Base-by-base conservation (phyloP, 2,888 invertebrate species). In the Drosophila hamatofila region DNA sequence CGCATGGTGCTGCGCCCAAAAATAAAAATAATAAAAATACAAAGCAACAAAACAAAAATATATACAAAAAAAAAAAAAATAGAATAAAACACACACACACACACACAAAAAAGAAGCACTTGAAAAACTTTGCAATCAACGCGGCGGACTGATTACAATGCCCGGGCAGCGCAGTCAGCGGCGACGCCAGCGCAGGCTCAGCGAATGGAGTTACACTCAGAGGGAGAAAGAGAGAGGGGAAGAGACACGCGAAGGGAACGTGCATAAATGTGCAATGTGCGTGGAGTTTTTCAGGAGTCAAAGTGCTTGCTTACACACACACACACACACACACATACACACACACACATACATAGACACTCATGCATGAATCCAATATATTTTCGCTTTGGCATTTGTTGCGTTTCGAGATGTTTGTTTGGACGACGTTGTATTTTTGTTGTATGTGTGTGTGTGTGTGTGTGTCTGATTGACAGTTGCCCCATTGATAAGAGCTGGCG, bases 111-210 rank as follows among this genome's bases (percentile, higher is more conserved):
- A 59, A 61, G 80, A 88, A 80, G 62, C 87, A 83, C 87, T 84
- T 84, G 78, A 83, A 88, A 83, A 84, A 88, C 73, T 86, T 84
- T 84, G 83, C 83, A 84, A 84, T 84, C 83, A 84, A 84, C 89
- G 83, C 89, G 71, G 71, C 72, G 74, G 80, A 72, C 89, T 84
- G 83, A 84, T 88, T 84, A 83, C 83, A 83, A 83, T 88, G 88
- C 73, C 65, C 56, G 12, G 25, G 54, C 61, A 48, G 39, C 63
- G 63, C 76, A 59, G 61, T 49, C 62, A 42, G 51, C 60, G 67
- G 58, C 42, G 57, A 35, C 48, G 79, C 27, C 44, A 18, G 39
- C 54, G 85, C 57, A 51, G 63, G 39, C 14, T 16, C 14, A 18
- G 16, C 21, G 35, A 12, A 2, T 33, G 33, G n/a, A 35, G 35